These are phyloP conservation scores for Octodonta nipae DNA, from an alignment of 2,888 invertebrate species.

Conservation along the genomic window DNA sequence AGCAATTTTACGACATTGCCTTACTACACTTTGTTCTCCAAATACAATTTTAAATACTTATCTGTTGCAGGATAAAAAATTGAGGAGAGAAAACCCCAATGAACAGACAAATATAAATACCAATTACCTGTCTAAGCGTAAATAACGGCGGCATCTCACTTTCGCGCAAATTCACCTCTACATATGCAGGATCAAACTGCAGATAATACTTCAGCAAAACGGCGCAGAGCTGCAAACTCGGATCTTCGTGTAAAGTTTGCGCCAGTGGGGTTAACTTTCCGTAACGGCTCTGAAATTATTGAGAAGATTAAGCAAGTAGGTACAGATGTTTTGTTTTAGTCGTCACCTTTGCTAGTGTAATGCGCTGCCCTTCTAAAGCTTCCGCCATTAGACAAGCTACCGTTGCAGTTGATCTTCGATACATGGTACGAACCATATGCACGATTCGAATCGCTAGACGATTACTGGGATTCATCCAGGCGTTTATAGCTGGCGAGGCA, in stretches of 20 bases:
- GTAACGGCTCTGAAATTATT: slow-evolving; percentile 73
- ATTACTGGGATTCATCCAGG: slow-evolving; percentile 95
- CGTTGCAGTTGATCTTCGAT: slow-evolving; percentile 68
- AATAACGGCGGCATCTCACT: slow-evolving; percentile 76
- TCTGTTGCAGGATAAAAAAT: no score
- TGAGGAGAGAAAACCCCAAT: no score
- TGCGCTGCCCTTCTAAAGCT: slow-evolving; percentile 74
- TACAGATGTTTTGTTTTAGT: not conserved
- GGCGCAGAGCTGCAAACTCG: slow-evolving; percentile 83
- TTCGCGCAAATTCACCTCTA: slow-evolving; percentile 73
- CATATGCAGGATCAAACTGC: slow-evolving; percentile 58
- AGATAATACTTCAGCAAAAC: slow-evolving; percentile 75
- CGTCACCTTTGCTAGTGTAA: slow-evolving; percentile 60
- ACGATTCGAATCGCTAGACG: slow-evolving; percentile 74
- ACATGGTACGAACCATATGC: slow-evolving; percentile 65
- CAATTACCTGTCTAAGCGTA: slow-evolving; percentile 69
- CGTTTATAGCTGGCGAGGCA: slow-evolving; percentile 90
- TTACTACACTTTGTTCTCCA: no score
- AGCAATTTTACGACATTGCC: no score
- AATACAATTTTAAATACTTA: no score
- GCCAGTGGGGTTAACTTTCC: slow-evolving; percentile 76
- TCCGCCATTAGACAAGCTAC: slow-evolving; percentile 93
- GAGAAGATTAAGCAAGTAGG: no score
- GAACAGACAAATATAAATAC: no score
- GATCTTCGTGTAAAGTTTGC: slow-evolving; percentile 85